Evolutionary conservation across 1,140 invertebrate genomes (phyloP), one percentile per base, ranked within the genome.

Genomic region (Antheraea pernyi): DNA sequence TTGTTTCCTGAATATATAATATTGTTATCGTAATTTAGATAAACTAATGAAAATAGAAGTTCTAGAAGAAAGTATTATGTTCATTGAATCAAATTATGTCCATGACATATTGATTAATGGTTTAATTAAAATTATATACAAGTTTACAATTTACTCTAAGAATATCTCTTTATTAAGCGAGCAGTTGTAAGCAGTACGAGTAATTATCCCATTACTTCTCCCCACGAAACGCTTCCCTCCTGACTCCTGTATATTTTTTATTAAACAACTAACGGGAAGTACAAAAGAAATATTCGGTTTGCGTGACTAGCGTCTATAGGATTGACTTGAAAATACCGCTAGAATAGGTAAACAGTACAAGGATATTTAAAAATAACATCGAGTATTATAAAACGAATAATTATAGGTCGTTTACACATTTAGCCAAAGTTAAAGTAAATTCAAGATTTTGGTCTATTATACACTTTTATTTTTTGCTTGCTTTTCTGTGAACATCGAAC

Each of bases 181-280:
- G 16, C 46, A 53, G 13, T 11, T 48, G 59, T 13, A 18, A 19
- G 2, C 22, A 36, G 9, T 37, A 37, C 69, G 19, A 10, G 48
- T 16, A 58, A n/a, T 62, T 63, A 63, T 66, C 42, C 65, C 19
- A 71, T 71, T 67, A 70, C 37, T 61, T 16, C 62, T 67, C 69
- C 71, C 71, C 59, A 48, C 8, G 11, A 36, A n/a, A 59, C 19
- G 58, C 48, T 69, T 46, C 46, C 37, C 58, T 37, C 59, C n/a
- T 30, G 22, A 30, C 62, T 8, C 59, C 60, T 74, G 69, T 53
- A 53, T 53, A 67, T 75, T 67, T 59, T 61, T 37, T 70, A 65
- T 68, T 71, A 62, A 72, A 72, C 65, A 67, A 75, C 42, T 75
- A 68, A 68, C 60, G 65, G 73, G 70, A 60, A 69, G 70, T 65